Evolutionary conservation across 2,888 invertebrate genomes (phyloP).

Genomic region (Kryphioiulus occultus): DNA sequence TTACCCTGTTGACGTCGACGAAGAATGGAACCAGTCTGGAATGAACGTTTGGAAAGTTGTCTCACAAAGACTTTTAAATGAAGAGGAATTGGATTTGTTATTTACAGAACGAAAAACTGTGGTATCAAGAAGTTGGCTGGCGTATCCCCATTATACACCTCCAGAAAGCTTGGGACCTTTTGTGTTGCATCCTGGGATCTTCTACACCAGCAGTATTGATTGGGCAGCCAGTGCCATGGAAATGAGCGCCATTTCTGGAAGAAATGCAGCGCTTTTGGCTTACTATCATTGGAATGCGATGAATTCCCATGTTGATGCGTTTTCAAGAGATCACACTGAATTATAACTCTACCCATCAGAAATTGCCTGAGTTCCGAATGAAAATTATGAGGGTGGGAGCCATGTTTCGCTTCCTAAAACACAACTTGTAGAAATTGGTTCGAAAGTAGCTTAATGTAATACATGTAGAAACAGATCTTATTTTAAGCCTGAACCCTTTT

Average conservation of each 20-base stretch:
- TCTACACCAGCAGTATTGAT: slow-evolving; percentile 71
- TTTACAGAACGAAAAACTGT: slow-evolving; percentile 63
- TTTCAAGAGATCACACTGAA: not conserved
- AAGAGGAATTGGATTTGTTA: slow-evolving; percentile 64
- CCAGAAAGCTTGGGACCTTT: slow-evolving; percentile 63
- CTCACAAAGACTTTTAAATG: slow-evolving; percentile 64
- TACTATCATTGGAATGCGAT: slow-evolving; percentile 61
- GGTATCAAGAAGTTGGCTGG: slow-evolving; percentile 66
- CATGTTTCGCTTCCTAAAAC: not conserved
- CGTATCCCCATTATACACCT: slow-evolving; percentile 68
- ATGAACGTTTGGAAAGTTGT: slow-evolving; percentile 69
- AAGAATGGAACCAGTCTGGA: slow-evolving; percentile 53
- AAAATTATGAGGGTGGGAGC: not conserved
- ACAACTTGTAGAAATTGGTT: too few relatives aligned
- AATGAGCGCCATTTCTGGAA: slow-evolving; percentile 70
- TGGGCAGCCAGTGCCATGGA: slow-evolving; percentile 74
- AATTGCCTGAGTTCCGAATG: not conserved
- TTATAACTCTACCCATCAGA: not conserved
- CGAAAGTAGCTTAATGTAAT: too few relatives aligned
- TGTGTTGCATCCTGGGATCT: slow-evolving; percentile 66
- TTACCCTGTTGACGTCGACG: slow-evolving; percentile 46
- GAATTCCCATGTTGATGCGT: slow-evolving; percentile 23
- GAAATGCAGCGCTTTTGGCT: slow-evolving; percentile 70
- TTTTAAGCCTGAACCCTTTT: too few relatives aligned
- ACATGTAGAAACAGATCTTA: too few relatives aligned